Percentiles rank a stretch among this genome's conserved stretches.
Evolutionary conservation across 2,888 invertebrate species (phyloP).

Genomic region (Rhogogaster chlorosoma): DNA sequence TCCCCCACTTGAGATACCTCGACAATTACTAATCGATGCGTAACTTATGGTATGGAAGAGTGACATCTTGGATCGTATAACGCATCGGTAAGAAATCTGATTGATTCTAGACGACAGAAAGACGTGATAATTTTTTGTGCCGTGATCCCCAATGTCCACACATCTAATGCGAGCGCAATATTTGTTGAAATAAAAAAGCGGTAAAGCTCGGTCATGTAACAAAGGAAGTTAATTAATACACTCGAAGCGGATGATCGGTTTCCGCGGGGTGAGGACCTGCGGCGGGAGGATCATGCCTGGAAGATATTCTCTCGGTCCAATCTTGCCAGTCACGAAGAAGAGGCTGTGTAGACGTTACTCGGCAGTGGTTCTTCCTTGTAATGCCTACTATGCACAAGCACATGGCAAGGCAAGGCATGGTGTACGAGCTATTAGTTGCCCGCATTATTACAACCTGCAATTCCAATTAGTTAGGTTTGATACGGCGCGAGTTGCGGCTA

Average conservation of each 20-base stretch:
- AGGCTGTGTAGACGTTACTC: neutral
- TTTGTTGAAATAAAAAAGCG: constrained; percentile 32
- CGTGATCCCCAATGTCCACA: neutral
- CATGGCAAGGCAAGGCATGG: neutral
- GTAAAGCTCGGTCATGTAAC: constrained; percentile 46
- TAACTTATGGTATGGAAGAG: too few species aligned
- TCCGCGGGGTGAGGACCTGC: constrained; percentile 36
- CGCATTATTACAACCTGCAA: constrained; percentile 58
- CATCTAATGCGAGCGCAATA: neutral
- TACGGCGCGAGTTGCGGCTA: constrained; percentile 63
- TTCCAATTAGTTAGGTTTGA: constrained; percentile 65
- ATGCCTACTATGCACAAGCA: constrained; percentile 16
- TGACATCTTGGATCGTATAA: neutral
- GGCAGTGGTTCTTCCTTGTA: constrained; percentile 13
- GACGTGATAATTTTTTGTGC: constrained; percentile 19
- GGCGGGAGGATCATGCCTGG: constrained; percentile 53
- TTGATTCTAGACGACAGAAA: neutral
- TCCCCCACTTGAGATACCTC: too few species aligned
- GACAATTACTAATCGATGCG: too few species aligned
- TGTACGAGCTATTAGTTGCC: constrained; percentile 60
- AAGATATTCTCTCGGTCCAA: constrained; percentile 57
- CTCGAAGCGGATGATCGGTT: constrained; percentile 55
- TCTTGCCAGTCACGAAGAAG: constrained; percentile 56
- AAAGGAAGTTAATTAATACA: constrained; percentile 66
- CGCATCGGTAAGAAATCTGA: neutral